Percentiles rank a stretch among this genome's conserved stretches.
Evolutionary conservation across 1,140 invertebrate genomes (phyloP).

Genomic region (Manduca sexta): DNA sequence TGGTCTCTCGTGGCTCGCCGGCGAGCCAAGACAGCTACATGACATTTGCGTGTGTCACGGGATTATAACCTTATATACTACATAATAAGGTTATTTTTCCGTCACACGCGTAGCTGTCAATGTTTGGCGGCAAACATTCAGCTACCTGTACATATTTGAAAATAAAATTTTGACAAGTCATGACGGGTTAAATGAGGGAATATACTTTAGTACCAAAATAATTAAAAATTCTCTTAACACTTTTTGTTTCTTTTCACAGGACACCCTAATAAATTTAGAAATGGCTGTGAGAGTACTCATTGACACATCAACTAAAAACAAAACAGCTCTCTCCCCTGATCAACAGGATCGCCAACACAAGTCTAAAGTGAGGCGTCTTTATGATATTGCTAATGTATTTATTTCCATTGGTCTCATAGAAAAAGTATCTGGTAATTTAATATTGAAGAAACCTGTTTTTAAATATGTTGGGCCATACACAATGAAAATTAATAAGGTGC

Average conservation of each 20-base stretch:
- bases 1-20: no score
- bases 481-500: conserved; percentile 44
- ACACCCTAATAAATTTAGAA: conserved; percentile 79
- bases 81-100: no score
- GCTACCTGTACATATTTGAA: no score
- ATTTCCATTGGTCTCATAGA: conserved; percentile 80
- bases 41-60: no score
- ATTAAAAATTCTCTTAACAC: background rate
- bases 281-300: conserved; percentile 80
- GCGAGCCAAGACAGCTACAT: no score
- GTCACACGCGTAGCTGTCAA: no score
- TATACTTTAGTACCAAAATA: no score
- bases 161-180: no score
- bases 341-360: conserved; percentile 71
- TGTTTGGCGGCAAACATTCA: no score
- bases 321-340: conserved; percentile 47
- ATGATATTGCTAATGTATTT: conserved; percentile 85
- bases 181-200: no score
- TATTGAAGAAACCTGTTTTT: conserved; percentile 80
- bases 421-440: conserved; percentile 75
- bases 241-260: conserved; percentile 66
- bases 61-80: no score
- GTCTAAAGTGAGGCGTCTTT: conserved; percentile 81
- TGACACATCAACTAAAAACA: conserved; percentile 52
- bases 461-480: conserved; percentile 78